phyloP scores from a whole-genome alignment of 2,888 invertebrate genomes.

The Polydesmus complanatus region DNA sequence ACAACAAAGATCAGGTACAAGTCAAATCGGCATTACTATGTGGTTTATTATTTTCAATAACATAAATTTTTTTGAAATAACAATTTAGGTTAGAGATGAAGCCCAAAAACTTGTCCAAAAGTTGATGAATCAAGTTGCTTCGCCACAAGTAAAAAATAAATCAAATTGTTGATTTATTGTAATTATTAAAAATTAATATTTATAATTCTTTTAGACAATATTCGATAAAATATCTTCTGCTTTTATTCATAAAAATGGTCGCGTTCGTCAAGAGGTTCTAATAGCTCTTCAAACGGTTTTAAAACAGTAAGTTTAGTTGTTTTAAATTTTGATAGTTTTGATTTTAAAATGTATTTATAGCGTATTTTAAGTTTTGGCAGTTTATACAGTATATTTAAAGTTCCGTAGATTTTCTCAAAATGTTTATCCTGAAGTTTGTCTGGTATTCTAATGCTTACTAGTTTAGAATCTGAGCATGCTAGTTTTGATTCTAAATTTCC shows the following conservation, averaged over 20 bases:
- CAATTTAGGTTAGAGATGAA: slow-evolving; percentile 47
- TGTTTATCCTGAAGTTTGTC: no score
- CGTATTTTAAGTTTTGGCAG: no score
- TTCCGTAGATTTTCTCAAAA: no score
- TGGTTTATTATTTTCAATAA: not conserved
- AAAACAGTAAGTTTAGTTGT: slow-evolving; percentile 53
- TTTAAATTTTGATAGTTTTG: no score
- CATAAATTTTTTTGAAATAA: not conserved
- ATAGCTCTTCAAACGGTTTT: slow-evolving; percentile 66
- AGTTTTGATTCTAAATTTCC: no score
- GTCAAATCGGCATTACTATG: not conserved
- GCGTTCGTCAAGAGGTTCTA: slow-evolving; percentile 77
- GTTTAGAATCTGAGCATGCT: no score
- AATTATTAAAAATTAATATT: not conserved
- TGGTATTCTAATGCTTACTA: no score
- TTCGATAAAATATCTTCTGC: slow-evolving; percentile 56
- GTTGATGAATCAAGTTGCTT: slow-evolving; percentile 54
- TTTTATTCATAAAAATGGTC: slow-evolving; percentile 78
- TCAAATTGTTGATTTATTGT: not conserved
- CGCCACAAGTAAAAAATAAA: slow-evolving; percentile 21
- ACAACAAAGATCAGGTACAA: slow-evolving; percentile 33
- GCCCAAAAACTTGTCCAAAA: slow-evolving; percentile 56
- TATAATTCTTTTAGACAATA: slow-evolving; percentile 37
- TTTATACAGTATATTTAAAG: no score
- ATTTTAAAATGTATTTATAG: no score